A percentile compares a stretch with the other conserved stretches of the same genome.
Conservation (phyloP, 2,888 invertebrate genomes). For the Dynastes tityus region DNA sequence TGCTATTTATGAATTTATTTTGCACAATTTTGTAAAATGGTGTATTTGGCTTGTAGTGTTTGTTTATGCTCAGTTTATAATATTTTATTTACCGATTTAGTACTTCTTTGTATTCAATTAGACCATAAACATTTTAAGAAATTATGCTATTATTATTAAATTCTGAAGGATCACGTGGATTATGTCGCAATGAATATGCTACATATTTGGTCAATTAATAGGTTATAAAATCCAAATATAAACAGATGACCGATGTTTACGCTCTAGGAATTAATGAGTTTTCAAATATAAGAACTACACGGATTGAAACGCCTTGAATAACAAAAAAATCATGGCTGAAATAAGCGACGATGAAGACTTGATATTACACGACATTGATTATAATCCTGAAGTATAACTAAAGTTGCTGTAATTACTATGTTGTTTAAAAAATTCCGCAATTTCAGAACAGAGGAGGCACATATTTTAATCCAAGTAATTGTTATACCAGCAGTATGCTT, state of each 20-base stretch:
- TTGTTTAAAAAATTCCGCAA: neutral
- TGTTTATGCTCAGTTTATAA: too few species aligned
- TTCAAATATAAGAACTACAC: neutral
- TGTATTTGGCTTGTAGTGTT: too few species aligned
- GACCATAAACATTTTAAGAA: too few species aligned
- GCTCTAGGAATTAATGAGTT: neutral
- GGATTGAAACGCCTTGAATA: neutral
- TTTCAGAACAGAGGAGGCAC: slow-evolving; percentile 20
- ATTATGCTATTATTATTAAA: too few species aligned
- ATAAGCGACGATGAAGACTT: slow-evolving; percentile 25
- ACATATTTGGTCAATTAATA: too few species aligned
- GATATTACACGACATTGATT: slow-evolving; percentile 12
- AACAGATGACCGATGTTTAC: neutral
- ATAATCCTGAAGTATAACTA: slow-evolving; percentile 29
- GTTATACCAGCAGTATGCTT: neutral
- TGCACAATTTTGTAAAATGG: too few species aligned
- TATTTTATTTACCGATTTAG: too few species aligned
- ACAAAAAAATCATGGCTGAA: slow-evolving; percentile 17
- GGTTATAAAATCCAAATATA: neutral
- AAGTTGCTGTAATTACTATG: neutral
- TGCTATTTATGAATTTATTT: too few species aligned
- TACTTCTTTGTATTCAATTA: too few species aligned
- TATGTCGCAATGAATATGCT: too few species aligned
- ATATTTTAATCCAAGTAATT: slow-evolving; percentile 26
- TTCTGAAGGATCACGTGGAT: too few species aligned